These are phyloP conservation scores for Drosophila sulfurigaster DNA, from an alignment of 1,140 invertebrate species.

Conservation along the genomic window DNA sequence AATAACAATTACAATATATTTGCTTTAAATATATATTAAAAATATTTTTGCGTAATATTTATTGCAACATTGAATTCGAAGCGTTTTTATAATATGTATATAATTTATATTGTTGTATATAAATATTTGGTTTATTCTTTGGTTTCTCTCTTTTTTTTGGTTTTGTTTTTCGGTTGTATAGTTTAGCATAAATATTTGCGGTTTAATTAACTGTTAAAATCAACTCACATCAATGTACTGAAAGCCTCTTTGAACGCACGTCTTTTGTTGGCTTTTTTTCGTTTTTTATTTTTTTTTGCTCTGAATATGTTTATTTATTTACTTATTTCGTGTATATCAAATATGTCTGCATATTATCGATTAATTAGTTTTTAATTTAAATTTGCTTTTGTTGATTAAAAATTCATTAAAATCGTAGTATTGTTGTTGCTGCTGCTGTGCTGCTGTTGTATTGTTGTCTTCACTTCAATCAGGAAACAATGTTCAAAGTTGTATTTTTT, in stretches of 20 bases:
- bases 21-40: conserved; percentile 38
- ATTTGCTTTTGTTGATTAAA: conserved; percentile 20
- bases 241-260: conserved; percentile 46
- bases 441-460: conserved; percentile 37
- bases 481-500: conserved; percentile 14
- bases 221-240: conserved; percentile 50
- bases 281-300: too few relatives aligned
- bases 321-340: conserved; percentile 17
- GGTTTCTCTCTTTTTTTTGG: conserved; percentile 11
- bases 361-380: conserved; percentile 19
- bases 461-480: conserved; percentile 45
- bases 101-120: conserved; percentile 19
- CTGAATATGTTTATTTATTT: conserved; percentile 16
- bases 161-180: conserved; percentile 26
- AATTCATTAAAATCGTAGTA: conserved; percentile 50
- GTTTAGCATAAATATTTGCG: conserved; percentile 50
- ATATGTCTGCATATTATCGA: conserved; percentile 35
- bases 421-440: conserved; percentile 4
- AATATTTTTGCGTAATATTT: conserved; percentile 47
- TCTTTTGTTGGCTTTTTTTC: conserved; percentile 28
- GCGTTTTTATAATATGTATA: conserved; percentile 7
- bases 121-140: conserved; percentile 44
- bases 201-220: conserved; percentile 40
- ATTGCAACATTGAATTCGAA: conserved; percentile 43
- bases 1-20: conserved; percentile 39